These are phyloP conservation scores for Leucopsar rothschildi DNA, from an alignment of 2,113 vertebrate species.

Conservation along the genomic window DNA sequence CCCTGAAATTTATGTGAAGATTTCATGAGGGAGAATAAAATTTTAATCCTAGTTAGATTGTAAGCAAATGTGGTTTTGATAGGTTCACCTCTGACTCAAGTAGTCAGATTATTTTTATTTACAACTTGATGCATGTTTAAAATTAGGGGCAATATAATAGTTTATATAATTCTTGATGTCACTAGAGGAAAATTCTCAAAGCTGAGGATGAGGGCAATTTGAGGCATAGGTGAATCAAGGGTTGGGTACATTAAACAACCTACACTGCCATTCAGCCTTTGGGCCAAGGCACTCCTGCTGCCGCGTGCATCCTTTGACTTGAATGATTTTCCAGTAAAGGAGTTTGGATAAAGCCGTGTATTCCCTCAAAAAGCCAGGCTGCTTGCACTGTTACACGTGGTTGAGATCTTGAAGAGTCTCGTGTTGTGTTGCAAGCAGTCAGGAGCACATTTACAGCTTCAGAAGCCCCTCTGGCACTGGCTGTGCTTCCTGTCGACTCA, in stretches of 20 bases:
- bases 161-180: neutral
- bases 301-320: neutral
- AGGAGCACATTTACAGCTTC: neutral
- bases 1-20: neutral
- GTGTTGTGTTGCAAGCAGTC: neutral
- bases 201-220: neutral
- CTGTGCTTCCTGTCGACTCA: neutral
- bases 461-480: neutral
- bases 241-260: neutral
- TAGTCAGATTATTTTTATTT: neutral
- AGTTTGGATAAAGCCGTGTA: neutral
- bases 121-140: neutral
- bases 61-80: neutral
- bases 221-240: neutral
- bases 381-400: rapidly evolving
- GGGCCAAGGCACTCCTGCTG: neutral
- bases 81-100: neutral
- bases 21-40: neutral
- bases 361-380: neutral
- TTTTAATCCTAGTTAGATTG: neutral
- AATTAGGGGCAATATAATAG: neutral
- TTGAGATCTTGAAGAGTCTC: neutral
- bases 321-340: neutral
- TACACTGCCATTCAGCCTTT: rapidly evolving
- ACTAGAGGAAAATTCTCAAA: neutral